Base-by-base conservation (phyloP, 2,113 vertebrate species). In the Crotalus helleri region DNA sequence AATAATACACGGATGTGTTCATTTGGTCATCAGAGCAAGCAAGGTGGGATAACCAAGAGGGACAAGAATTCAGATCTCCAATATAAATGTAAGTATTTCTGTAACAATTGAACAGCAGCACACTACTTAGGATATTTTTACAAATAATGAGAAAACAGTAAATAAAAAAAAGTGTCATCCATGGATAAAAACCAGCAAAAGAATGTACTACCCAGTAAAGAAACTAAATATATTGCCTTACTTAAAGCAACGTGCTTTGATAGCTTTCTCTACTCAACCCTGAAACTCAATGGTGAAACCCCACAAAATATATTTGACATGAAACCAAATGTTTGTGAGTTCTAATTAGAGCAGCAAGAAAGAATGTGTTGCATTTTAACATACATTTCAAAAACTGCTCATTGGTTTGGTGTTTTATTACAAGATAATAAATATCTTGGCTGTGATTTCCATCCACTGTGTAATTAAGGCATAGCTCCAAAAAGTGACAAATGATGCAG, bases 191-290 rank as follows among this genome's bases (percentile, higher is more conserved):
- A 88, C 0, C 0, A 61, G 15, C 21, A 89, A 92, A 81, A 17
- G 23, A 81, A 26, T 55, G 12, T 12, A 15, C 29, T 39, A 10
- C 5, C 88, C 33, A 89, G 74, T 89, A 7, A n/a, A 39, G 24
- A 81, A 55, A 61, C 49, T 57, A 24, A 5, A 55, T 26, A 29
- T 74, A 87, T 94, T 4, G 53, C 61, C 85, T 91, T 6, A 64
- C 64, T 92, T 94, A 89, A 8, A 91, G 29, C 6, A 92, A 54
- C 61, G 10, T 92, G 87, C 92, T 95, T 94, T 21, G 51, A 91
- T 29, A 69, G 51, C 33, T 74, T 90, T 88, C 88, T 94, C 8
- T 49, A 92, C 24, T 89, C 24, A 91, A 93, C 12, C 1, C 64
- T 94, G 94, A 88, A 85, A 57, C 91, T 74, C 1, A 1, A 21